phyloP scores from a whole-genome alignment of 2,797 vertebrate species.

The Brachymystax lenok region DNA sequence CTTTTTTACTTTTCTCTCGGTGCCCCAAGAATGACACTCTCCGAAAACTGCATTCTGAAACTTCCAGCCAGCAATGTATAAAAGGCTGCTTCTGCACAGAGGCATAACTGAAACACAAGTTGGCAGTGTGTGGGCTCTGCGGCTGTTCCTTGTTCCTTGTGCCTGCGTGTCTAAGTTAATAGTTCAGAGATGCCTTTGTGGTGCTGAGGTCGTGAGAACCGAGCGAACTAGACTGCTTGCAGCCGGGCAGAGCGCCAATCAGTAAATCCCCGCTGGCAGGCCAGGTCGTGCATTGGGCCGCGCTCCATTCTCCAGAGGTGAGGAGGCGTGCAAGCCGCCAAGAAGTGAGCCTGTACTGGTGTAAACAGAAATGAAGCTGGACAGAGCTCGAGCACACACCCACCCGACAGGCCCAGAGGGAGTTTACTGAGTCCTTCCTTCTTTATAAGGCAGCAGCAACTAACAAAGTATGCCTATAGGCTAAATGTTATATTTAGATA shows the following conservation, averaged over 20 bases:
- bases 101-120: conserved; percentile 65
- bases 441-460: conserved; percentile 21
- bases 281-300: conserved; percentile 63
- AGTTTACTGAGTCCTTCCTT: conserved; percentile 29
- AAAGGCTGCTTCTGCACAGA: conserved; percentile 50
- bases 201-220: conserved; percentile 89
- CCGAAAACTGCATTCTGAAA: conserved; percentile 47
- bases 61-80: conserved; percentile 35
- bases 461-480: not conserved
- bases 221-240: conserved; percentile 81
- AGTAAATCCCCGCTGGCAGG: conserved; percentile 81
- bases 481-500: not conserved
- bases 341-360: conserved; percentile 56
- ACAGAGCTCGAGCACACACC: conserved; percentile 33
- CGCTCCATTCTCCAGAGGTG: conserved; percentile 68
- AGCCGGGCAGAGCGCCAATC: conserved; percentile 82
- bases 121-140: conserved; percentile 74
- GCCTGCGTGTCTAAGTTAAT: conserved; percentile 76
- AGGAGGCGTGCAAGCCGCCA: conserved; percentile 69
- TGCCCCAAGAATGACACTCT: conserved; percentile 64
- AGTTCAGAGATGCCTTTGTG: conserved; percentile 80
- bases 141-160: conserved; percentile 65
- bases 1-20: conserved; percentile 46
- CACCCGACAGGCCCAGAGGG: conserved; percentile 21
- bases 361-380: conserved; percentile 53